A percentile compares a stretch with the other conserved stretches of the same genome.
phyloP scores from a whole-genome alignment of 2,888 invertebrate species.

The Rhodophaea formosa region DNA sequence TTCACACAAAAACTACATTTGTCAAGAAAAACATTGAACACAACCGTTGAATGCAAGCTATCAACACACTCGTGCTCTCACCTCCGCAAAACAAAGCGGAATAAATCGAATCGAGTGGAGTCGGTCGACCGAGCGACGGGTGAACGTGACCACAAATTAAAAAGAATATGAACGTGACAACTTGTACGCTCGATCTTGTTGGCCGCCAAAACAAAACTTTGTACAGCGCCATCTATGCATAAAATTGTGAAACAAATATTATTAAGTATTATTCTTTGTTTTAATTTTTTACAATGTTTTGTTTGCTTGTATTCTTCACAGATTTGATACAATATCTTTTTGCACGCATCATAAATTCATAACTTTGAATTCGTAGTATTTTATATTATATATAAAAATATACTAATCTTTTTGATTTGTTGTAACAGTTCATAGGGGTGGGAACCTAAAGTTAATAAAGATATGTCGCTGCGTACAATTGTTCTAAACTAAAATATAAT shows the following conservation, averaged over 20 bases:
- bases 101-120: constrained; percentile 38
- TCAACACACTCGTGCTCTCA: constrained; percentile 59
- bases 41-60: constrained; percentile 47
- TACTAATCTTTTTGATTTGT: too few species aligned
- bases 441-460: too few species aligned
- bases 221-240: constrained; percentile 47
- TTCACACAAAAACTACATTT: constrained; percentile 65
- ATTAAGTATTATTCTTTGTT: neutral
- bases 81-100: constrained; percentile 82
- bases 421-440: too few species aligned
- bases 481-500: too few species aligned
- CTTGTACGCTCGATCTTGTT: neutral
- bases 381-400: too few species aligned
- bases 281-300: neutral
- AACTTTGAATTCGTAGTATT: too few species aligned
- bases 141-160: constrained; percentile 56
- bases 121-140: constrained; percentile 34
- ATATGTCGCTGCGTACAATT: too few species aligned
- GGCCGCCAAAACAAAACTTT: constrained; percentile 50
- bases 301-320: too few species aligned
- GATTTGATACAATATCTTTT: too few species aligned
- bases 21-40: constrained; percentile 71
- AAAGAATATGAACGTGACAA: constrained; percentile 35
- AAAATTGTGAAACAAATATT: neutral
- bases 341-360: too few species aligned